Evolutionary conservation across 2,797 vertebrate species (phyloP), one percentile per base, ranked within the genome.

Genomic region (Gadopsis marmoratus): DNA sequence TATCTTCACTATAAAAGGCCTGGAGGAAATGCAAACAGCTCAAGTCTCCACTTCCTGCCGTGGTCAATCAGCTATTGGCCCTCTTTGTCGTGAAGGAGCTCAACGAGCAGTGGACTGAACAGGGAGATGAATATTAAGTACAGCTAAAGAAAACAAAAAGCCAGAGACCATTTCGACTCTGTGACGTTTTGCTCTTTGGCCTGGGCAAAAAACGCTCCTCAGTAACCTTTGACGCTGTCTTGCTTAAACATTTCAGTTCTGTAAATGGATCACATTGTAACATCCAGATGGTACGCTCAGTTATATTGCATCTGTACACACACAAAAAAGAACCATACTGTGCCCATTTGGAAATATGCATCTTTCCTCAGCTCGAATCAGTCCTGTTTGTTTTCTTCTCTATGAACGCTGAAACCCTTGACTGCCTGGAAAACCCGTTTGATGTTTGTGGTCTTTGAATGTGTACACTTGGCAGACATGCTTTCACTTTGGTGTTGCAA

Each of bases 381-480:
- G 76, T 77, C 70, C 71, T 77, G 87, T 89, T 90, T 87, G 66
- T 87, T 88, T 85, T 85, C 59, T 73, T 68, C 79, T 84, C 74
- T 73, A 62, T 70, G 75, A 89, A 91, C 90, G 88, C 86, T 84
- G 84, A 91, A 89, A 88, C 84, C 85, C 80, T 90, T 83, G 82
- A 89, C 91, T 87, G 91, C 83, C 84, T 89, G 81, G 82, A 90
- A 91, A 91, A 78, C 68, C 84, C 8, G 80, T 92, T 93, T 92
- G 89, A 93, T 92, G 91, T 93, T 89, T 79, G 87, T 93, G 90
- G 86, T 93, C 87, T 92, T 92, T 93, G 91, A 92, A 92, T 91
- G 89, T 90, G 88, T 89, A 90, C 83, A 89, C 90, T 93, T 90
- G 89, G 90, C 91, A 91, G 88, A 86, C 87, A 89, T 84, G 87